Evolutionary conservation across 2,113 vertebrate species (phyloP), one percentile per base, ranked within the genome.

Genomic region (Anolis carolinensis): DNA sequence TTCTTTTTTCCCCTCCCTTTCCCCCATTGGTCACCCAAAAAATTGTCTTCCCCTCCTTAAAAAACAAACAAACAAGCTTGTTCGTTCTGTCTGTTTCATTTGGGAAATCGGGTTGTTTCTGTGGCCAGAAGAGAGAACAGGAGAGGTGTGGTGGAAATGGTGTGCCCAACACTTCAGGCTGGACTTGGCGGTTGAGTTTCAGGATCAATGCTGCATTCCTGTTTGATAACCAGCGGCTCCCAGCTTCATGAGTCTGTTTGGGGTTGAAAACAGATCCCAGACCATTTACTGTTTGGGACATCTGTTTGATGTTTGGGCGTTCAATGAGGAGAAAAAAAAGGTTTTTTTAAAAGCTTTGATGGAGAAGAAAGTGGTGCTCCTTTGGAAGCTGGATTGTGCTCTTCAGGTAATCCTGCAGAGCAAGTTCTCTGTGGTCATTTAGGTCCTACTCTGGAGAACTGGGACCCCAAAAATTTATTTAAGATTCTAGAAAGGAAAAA

Each of bases 221-320:
- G 25, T 25, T 80, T 59, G 89, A 50, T 72, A 81, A 82, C 27
- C n/a, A 18, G 76, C 76, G 0, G 39, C 30, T 67, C 20, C 39
- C 70, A 44, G 48, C 36, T 84, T 79, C 78, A 23, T 73, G 86
- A 83, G 81, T 78, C 83, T 90, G 21, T 65, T 62, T 92, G 59
- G 92, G 10, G 62, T 81, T 86, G 89, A 74, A 63, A 52, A 63
- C 7, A 52, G 1, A 20, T 13, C 59, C 55, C 16, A 74, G 65
- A 83, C 5, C 32, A 81, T 86, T 90, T 83, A 62, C 39, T 52
- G 86, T 88, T 82, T 86, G 3, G 88, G 89, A 87, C 92, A 90
- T 92, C 91, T 91, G 93, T 30, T 93, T 87, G n/a, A 82, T 78
- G 80, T 90, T 86, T 86, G 88, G 83, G 83, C 0, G 10, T 68